Percentiles rank a stretch among this genome's conserved stretches.
Evolutionary conservation across 2,113 vertebrate species (phyloP).

Genomic region (Neogobius melanostomus): DNA sequence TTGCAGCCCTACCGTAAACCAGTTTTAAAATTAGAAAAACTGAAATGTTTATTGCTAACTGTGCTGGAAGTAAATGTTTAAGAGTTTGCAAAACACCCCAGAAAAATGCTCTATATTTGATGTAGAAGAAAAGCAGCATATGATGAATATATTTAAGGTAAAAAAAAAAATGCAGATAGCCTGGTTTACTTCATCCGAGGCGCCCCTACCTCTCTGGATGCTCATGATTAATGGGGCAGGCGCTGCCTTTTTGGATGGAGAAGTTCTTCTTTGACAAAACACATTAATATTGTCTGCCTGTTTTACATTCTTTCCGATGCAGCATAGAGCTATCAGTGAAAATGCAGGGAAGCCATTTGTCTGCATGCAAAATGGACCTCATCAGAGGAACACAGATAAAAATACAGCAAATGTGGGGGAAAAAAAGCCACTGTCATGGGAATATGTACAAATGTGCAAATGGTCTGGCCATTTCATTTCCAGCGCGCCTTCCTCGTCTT

Average conservation of each 20-base stretch:
- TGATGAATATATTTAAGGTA: slow-evolving; percentile 18
- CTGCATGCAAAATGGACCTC: slow-evolving; percentile 46
- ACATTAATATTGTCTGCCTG: slow-evolving; percentile 44
- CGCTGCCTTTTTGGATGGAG: slow-evolving; percentile 36
- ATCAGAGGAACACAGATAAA: slow-evolving; percentile 39
- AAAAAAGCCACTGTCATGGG: slow-evolving; percentile 6
- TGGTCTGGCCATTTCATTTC: slow-evolving; percentile 22
- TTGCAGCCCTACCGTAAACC: background rate
- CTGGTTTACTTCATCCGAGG: slow-evolving; percentile 28
- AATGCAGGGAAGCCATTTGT: slow-evolving; percentile 40
- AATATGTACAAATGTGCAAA: slow-evolving; percentile 32
- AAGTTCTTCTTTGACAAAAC: slow-evolving; percentile 39
- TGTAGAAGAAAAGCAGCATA: slow-evolving; percentile 13
- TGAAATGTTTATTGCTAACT: background rate
- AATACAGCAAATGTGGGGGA: background rate
- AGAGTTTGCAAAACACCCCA: background rate
- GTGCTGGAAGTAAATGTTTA: background rate
- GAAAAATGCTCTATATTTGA: background rate
- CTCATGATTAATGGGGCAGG: slow-evolving; percentile 52
- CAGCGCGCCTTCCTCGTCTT: slow-evolving; percentile 14
- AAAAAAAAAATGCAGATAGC: slow-evolving; percentile 35
- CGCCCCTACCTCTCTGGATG: slow-evolving; percentile 12
- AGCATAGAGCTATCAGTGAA: slow-evolving; percentile 36
- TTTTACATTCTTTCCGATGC: slow-evolving; percentile 56
- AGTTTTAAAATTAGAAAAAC: background rate